phyloP scores from a whole-genome alignment of 2,797 vertebrate genomes.

The Scarus forsteni region DNA sequence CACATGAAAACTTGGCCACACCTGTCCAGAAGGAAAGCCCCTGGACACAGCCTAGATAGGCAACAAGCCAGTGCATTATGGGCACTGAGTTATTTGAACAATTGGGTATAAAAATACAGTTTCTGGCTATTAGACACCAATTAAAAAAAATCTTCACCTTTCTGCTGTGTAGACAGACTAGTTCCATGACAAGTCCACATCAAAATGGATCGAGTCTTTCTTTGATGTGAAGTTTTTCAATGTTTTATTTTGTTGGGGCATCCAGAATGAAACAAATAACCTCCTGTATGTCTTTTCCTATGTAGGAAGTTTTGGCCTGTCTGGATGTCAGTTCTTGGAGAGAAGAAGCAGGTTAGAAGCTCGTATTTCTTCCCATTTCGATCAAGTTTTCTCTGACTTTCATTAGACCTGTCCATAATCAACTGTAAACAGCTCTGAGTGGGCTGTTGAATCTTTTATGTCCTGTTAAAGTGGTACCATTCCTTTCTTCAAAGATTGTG shows the following conservation, averaged over 20 bases:
- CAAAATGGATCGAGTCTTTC: too few relatives aligned
- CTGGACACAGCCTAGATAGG: too few relatives aligned
- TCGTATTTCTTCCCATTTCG: background rate
- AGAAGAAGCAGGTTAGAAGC: slow-evolving; percentile 88
- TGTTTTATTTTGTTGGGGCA: background rate
- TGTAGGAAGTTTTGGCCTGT: slow-evolving; percentile 95
- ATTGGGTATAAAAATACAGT: too few relatives aligned
- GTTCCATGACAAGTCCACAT: too few relatives aligned
- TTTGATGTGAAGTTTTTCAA: background rate
- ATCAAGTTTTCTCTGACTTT: background rate
- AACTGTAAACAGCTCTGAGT: background rate
- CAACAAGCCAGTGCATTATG: too few relatives aligned
- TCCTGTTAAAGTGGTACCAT: background rate
- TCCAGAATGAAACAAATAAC: background rate
- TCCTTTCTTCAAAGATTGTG: slow-evolving; percentile 83
- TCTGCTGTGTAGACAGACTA: too few relatives aligned
- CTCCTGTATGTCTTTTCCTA: background rate
- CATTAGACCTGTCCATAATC: background rate
- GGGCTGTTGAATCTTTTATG: background rate
- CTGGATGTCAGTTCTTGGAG: slow-evolving; percentile 89
- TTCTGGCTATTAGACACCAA: too few relatives aligned
- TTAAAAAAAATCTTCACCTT: too few relatives aligned
- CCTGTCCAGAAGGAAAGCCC: too few relatives aligned
- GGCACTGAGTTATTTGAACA: too few relatives aligned
- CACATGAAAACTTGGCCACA: too few relatives aligned